Evolutionary conservation across 1,140 invertebrate genomes (phyloP), one percentile per base, ranked within the genome.

Genomic region (Delia radicum): DNA sequence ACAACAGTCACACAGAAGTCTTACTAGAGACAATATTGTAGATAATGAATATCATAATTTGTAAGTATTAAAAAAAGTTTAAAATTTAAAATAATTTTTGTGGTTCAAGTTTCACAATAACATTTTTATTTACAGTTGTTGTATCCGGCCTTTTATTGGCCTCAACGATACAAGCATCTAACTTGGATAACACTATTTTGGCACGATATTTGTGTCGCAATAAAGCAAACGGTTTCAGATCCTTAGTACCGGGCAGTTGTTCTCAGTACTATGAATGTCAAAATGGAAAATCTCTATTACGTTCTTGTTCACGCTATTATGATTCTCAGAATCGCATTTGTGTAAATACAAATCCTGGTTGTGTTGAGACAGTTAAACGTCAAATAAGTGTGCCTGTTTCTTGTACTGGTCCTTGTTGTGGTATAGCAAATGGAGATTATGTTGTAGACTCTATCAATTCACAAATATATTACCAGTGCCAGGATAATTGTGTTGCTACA

Each of bases 391-490:
- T 4, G 31, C 4, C 4, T 33, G 31, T 33, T 12, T 2, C 48
- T 4, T 67, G 63, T 29, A 67, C 27, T 29, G 3, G 8, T 21
- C 2, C 48, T 12, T 42, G 61, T 8, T 75, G 37, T 74, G 76
- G 76, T 12, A 10, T 24, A 46, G 15, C n/a, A 2, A 73, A 18
- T 33, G 77, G 74, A 13, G 33, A 7, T 13, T 77, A 75, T 69
- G 71, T 67, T 27, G 55, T 77, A 21, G 55, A 42, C 18, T 1
- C 33, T 10, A 62, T 28, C 8, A 77, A 77, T 71, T 31, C 33
- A 3, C 67, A 71, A 4, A 0, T 73, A 24, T 77, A 75, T 48
- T 77, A 77, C 62, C 6, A 67, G 10, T 77, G 77, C 42, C 15
- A 67, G 21, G 27, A 75, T 37, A 26, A 65, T 62, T 26, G 18